These are phyloP conservation scores for Pterocles gutturalis DNA, from an alignment of 2,113 vertebrate species.

Conservation along the genomic window DNA sequence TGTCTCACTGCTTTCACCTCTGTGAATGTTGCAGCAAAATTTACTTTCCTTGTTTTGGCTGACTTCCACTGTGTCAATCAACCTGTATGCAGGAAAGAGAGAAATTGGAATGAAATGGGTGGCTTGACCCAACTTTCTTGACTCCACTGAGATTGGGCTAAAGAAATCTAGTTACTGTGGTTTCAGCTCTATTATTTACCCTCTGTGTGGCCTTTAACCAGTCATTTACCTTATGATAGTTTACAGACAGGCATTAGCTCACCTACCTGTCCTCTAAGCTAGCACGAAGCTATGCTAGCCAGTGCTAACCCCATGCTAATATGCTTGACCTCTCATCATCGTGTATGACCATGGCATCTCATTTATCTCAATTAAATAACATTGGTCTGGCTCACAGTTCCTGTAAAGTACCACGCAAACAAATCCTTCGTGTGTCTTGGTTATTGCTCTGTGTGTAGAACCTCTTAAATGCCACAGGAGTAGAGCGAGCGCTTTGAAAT, in stretches of 20 bases:
- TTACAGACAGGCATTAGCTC: neutral
- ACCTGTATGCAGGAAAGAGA: neutral
- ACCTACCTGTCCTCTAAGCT: neutral
- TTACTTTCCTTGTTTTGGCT: neutral
- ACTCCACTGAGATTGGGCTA: neutral
- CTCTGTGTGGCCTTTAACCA: neutral
- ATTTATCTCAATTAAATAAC: neutral
- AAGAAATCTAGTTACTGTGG: neutral
- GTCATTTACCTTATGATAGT: neutral
- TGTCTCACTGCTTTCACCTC: neutral
- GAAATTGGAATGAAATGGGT: neutral
- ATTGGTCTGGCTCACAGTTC: neutral
- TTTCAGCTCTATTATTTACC: neutral
- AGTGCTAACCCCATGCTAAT: neutral
- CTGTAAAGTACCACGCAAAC: neutral
- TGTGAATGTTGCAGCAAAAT: neutral
- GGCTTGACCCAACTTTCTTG: neutral
- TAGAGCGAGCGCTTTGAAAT: neutral
- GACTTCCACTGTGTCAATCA: accelerated
- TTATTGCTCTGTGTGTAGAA: neutral
- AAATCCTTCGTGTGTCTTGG: accelerated
- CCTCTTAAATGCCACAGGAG: neutral
- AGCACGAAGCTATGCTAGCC: neutral
- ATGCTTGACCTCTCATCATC: neutral
- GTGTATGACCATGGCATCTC: neutral